Evolutionary conservation across 2,113 vertebrate species (phyloP).

Genomic region (Synchiropus splendidus): DNA sequence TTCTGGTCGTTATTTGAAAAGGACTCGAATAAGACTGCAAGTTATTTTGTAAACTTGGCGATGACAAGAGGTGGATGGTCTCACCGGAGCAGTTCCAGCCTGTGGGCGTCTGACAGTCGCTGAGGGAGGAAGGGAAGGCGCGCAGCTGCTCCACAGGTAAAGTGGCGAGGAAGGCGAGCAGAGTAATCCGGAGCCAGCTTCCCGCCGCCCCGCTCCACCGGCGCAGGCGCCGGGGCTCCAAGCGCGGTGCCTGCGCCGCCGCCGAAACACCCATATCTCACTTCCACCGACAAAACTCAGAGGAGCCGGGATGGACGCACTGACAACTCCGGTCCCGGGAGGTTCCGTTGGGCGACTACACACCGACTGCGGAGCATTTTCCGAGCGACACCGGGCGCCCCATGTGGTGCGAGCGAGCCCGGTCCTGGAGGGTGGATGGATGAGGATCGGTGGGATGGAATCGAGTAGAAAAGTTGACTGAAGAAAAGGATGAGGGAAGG

Average conservation of each 20-base stretch:
- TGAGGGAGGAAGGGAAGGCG: conserved; percentile 93
- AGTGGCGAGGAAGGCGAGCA: conserved; percentile 65
- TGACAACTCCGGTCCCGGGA: conserved; percentile 49
- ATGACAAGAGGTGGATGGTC: conserved; percentile 21
- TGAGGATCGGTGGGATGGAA: conserved; percentile 38
- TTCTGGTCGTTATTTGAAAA: too few relatives aligned
- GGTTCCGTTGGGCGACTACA: conserved; percentile 50
- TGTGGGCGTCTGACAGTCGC: conserved; percentile 96
- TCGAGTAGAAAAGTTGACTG: conserved; percentile 41
- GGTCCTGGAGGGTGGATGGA: conserved; percentile 12
- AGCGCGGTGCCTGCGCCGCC: conserved; percentile 42
- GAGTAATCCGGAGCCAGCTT: conserved; percentile 66
- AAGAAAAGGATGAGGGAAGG: conserved; percentile 27
- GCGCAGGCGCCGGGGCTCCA: conserved; percentile 52
- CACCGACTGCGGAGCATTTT: conserved; percentile 60
- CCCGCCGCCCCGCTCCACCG: conserved; percentile 60
- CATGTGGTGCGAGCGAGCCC: conserved; percentile 34
- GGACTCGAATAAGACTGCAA: too few relatives aligned
- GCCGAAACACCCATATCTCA: conserved; percentile 62
- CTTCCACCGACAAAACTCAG: conserved; percentile 10
- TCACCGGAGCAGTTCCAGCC: conserved; percentile 98
- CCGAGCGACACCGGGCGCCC: conserved; percentile 60
- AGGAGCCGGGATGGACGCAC: conserved; percentile 1
- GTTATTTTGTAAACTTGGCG: too few relatives aligned
- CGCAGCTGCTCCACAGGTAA: conserved; percentile 80